phyloP scores from a whole-genome alignment of 1,140 invertebrate species.

The Caenorhabditis tropicalis region DNA sequence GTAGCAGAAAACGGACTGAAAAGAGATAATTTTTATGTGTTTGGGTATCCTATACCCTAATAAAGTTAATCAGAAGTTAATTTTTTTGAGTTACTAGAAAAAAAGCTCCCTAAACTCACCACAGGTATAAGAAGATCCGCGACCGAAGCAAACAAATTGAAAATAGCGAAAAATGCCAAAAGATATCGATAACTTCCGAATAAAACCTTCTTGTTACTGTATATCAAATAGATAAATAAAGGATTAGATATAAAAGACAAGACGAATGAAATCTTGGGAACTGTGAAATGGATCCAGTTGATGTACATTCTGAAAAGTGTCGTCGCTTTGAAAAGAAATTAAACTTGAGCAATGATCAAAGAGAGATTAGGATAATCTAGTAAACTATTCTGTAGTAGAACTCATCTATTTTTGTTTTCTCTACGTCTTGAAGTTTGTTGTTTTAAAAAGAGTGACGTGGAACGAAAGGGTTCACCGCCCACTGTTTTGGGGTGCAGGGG shows the following conservation, averaged over 20 bases:
- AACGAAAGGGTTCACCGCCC: too few relatives aligned
- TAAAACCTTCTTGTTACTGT: not conserved
- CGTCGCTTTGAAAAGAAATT: too few relatives aligned
- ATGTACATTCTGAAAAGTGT: not conserved
- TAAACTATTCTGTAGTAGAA: too few relatives aligned
- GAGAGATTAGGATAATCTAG: too few relatives aligned
- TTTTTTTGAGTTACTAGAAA: too few relatives aligned
- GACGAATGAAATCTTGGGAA: not conserved
- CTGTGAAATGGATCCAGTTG: not conserved
- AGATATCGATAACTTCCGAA: constrained; percentile 10
- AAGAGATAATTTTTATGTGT: not conserved
- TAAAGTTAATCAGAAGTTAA: too few relatives aligned
- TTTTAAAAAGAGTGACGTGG: too few relatives aligned
- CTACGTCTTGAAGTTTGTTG: too few relatives aligned
- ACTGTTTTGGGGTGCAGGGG: too few relatives aligned
- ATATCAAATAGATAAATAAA: not conserved
- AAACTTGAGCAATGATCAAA: too few relatives aligned
- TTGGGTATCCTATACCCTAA: not conserved
- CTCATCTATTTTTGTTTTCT: too few relatives aligned
- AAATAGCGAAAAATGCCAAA: not conserved
- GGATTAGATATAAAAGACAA: not conserved
- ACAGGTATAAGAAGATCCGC: not conserved
- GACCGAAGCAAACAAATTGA: not conserved
- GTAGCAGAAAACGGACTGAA: not conserved
- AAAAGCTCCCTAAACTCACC: not conserved